Conservation (phyloP, 2,888 invertebrate species). For the Glomeris marginata region DNA sequence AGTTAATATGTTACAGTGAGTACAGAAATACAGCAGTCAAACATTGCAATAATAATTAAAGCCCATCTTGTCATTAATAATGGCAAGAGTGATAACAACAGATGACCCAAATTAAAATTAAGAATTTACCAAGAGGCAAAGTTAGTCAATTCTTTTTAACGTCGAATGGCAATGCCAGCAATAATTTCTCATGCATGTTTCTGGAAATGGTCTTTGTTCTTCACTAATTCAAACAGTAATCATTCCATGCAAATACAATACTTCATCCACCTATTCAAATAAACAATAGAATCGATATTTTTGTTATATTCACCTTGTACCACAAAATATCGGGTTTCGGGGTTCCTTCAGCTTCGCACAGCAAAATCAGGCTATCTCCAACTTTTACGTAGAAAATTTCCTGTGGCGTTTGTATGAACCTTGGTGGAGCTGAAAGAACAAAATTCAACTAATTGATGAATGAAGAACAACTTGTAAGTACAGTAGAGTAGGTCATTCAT, state of each 20-base stretch:
- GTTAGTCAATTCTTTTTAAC: too few species aligned
- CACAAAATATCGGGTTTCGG: conserved; percentile 90
- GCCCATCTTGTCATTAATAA: neutral
- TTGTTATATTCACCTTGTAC: conserved; percentile 80
- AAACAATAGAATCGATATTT: too few species aligned
- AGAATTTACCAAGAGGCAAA: too few species aligned
- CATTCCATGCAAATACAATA: too few species aligned
- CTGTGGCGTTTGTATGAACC: conserved; percentile 88
- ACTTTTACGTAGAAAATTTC: conserved; percentile 93
- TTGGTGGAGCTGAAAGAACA: conserved; percentile 77
- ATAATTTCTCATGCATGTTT: too few species aligned
- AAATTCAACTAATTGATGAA: conserved; percentile 14
- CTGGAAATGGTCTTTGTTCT: too few species aligned
- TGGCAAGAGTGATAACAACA: neutral
- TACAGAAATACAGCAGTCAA: neutral
- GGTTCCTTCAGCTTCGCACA: conserved; percentile 87
- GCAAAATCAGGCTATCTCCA: conserved; percentile 89
- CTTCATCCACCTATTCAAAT: too few species aligned
- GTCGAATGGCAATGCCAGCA: too few species aligned
- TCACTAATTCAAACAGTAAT: too few species aligned
- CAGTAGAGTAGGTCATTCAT: neutral
- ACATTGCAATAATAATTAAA: neutral
- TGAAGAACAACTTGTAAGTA: neutral
- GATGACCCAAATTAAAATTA: neutral
- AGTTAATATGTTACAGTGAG: too few species aligned